Evolutionary conservation across 92 coral and sea anemone genomes (phyloP).

Genomic region (Pocillopora meandrina): DNA sequence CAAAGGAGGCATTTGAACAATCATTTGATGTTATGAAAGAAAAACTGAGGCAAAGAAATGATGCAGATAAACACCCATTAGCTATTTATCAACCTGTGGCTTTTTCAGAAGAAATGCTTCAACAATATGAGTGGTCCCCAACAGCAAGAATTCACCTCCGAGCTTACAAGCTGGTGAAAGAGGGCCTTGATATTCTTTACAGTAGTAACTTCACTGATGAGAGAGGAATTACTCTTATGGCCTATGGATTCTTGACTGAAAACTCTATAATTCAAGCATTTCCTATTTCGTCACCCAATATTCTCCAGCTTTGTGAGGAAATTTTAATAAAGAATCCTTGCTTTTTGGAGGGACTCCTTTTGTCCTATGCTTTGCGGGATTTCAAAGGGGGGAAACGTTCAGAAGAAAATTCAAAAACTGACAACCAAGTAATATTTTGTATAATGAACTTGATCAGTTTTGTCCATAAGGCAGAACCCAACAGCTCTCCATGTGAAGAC

Average conservation of each 20-base stretch:
- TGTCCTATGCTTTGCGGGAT: no score
- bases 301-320: neutral
- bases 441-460: conserved; percentile 56
- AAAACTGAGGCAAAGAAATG: neutral
- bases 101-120: conserved; percentile 55
- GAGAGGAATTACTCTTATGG: conserved; percentile 55
- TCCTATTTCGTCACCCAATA: neutral
- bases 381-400: no score
- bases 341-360: no score
- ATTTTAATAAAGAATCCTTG: no score
- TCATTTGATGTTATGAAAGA: neutral
- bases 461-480: conserved; percentile 54
- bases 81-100: conserved; percentile 46
- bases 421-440: conserved; percentile 21
- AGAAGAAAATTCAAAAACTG: no score
- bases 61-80: conserved; percentile 50
- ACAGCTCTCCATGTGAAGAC: conserved; percentile 31
- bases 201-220: conserved; percentile 63
- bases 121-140: conserved; percentile 64
- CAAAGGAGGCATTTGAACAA: neutral
- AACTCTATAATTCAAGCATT: conserved; percentile 52
- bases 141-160: conserved; percentile 69
- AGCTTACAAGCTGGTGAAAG: conserved; percentile 59
- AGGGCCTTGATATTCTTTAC: conserved; percentile 57
- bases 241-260: conserved; percentile 57